Evolutionary conservation across 2,113 vertebrate genomes (phyloP).

Genomic region (Myiozetetes cayanensis): DNA sequence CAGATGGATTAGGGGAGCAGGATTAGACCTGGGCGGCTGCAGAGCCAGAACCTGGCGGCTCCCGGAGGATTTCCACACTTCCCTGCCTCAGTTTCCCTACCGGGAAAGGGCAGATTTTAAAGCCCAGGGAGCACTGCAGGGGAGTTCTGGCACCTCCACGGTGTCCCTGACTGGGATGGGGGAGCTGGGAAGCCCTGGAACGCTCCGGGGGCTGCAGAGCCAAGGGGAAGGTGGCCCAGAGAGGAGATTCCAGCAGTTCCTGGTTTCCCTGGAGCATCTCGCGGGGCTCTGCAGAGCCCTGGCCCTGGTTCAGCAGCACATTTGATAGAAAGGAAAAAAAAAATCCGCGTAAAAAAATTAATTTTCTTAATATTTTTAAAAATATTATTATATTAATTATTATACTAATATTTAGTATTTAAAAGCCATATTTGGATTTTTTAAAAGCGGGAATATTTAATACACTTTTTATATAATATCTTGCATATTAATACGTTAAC

Average conservation of each 20-base stretch:
- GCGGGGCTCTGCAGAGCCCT: neutral
- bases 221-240: neutral
- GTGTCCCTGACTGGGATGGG: fast-evolving
- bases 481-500: neutral
- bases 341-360: neutral
- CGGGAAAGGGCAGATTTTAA: neutral
- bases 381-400: no score
- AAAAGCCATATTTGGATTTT: no score
- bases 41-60: neutral
- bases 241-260: neutral
- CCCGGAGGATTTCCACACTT: neutral
- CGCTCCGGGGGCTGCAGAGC: fast-evolving
- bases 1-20: neutral
- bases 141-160: neutral
- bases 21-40: neutral
- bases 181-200: neutral
- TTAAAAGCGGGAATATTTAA: no score
- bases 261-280: fast-evolving
- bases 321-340: neutral
- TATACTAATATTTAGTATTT: no score
- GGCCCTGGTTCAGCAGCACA: neutral
- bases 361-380: no score
- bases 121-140: fast-evolving
- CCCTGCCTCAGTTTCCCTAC: neutral
- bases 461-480: no score